Evolutionary conservation across 1,140 invertebrate species (phyloP).

Genomic region (Orussus abietinus): DNA sequence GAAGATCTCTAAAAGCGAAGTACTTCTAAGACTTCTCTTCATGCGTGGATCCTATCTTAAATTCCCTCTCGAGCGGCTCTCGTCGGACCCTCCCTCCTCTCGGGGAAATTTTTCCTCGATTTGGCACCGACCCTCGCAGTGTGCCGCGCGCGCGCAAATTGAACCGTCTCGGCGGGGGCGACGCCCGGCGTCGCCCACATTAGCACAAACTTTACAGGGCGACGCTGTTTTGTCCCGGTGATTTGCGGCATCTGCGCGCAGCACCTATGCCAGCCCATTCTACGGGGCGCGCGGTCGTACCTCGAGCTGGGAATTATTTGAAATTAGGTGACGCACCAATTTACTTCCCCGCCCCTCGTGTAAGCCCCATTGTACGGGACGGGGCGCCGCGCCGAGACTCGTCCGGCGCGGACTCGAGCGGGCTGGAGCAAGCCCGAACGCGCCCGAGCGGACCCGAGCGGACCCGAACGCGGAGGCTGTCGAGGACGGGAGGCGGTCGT

Average conservation of each 20-base stretch:
- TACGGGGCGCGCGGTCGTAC: background rate
- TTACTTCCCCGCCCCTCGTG: slow-evolving; percentile 12
- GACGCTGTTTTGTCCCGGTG: slow-evolving; percentile 45
- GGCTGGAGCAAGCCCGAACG: background rate
- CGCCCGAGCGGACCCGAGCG: background rate
- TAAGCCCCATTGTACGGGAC: too few relatives aligned
- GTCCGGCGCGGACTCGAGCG: background rate
- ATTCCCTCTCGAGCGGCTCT: too few relatives aligned
- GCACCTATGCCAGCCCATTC: slow-evolving; percentile 26
- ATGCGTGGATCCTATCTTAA: too few relatives aligned
- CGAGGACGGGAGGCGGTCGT: background rate
- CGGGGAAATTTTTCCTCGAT: too few relatives aligned
- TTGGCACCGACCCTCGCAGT: too few relatives aligned
- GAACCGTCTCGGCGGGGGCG: too few relatives aligned
- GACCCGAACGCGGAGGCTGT: background rate
- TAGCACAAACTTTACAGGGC: slow-evolving; percentile 35
- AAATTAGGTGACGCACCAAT: slow-evolving; percentile 23
- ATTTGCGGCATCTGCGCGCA: slow-evolving; percentile 51
- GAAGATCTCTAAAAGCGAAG: too few relatives aligned
- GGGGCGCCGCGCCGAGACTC: background rate
- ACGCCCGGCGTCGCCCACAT: slow-evolving; percentile 6
- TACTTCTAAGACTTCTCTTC: too few relatives aligned
- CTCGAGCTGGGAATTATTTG: slow-evolving; percentile 29
- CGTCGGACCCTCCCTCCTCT: too few relatives aligned
- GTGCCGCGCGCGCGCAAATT: too few relatives aligned